Evolutionary conservation across 2,797 vertebrate species (phyloP), one percentile per base, ranked within the genome.

Genomic region (Bovichtus diacanthus): DNA sequence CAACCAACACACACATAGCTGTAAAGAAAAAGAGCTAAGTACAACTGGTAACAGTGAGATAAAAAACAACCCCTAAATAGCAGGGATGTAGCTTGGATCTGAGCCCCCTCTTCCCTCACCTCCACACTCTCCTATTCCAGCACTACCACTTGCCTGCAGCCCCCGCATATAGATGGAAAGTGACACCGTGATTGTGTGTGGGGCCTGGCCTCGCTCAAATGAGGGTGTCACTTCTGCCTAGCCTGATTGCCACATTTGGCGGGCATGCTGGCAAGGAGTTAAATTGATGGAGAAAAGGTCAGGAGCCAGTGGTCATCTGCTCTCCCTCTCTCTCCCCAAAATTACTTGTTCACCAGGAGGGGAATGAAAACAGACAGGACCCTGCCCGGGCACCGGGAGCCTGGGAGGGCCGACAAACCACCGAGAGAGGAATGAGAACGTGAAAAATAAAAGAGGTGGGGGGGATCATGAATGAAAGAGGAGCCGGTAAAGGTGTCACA

Each of bases 211-310:
- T 88, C 73, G 76, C 83, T 91, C 86, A 94, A 95, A 96, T 95
- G 95, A 94, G 95, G 91, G 93, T 96, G 95, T 96, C 96, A 93
- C 93, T 91, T 90, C 92, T 93, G 70, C 89, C 86, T 91, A 91
- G 92, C 13, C 85, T 94, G 94, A 96, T 92, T 95, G 95, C 93
- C 92, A 95, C 72, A 94, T 93, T 94, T 86, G 79, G 88, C 78
- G 71, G 81, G 87, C 21, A 47, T 82, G 18, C 87, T 70, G 86
- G 80, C 68, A 80, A 82, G 91, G 86, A 96, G 88, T 85, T 92
- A 95, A 96, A 97, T 94, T 85, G 95, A 93, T 96, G 96, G 90
- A 96, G 97, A 96, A 96, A 96, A 96, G 96, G 95, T 96, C 95
- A 94, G 94, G 59, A 93, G 95, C 91, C 88, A 93, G 86, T 92